Conservation (phyloP, 2,888 invertebrate genomes). For the Panopea generosa region DNA sequence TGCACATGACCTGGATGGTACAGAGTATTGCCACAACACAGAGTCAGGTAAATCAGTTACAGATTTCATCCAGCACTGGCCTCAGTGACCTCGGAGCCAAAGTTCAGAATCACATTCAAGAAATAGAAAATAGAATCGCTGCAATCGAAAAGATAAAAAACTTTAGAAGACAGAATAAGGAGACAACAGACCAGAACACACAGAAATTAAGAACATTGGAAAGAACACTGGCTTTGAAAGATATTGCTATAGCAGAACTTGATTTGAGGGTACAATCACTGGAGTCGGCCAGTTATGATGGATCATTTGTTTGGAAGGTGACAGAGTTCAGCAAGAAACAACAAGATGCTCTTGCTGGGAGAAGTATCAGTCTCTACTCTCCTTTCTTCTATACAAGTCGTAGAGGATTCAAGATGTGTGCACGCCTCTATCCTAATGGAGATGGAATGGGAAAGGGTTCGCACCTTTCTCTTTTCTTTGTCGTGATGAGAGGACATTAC, state of each 20-base stretch:
- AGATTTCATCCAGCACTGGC: no score
- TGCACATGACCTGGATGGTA: no score
- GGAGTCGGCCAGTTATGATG: slow-evolving; percentile 80
- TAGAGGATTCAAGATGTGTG: slow-evolving; percentile 83
- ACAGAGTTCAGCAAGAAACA: slow-evolving; percentile 76
- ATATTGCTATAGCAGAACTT: slow-evolving; percentile 71
- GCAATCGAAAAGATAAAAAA: slow-evolving; percentile 63
- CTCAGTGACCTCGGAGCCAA: no score
- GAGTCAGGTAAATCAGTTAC: no score
- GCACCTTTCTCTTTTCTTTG: slow-evolving; percentile 84
- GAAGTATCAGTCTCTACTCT: slow-evolving; percentile 80
- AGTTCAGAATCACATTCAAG: background rate
- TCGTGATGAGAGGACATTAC: slow-evolving; percentile 80
- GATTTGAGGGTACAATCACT: slow-evolving; percentile 73
- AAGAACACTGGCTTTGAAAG: slow-evolving; percentile 66
- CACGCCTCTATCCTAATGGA: slow-evolving; percentile 82
- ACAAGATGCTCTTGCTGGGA: slow-evolving; percentile 77
- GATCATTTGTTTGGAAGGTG: slow-evolving; percentile 83
- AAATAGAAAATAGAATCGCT: slow-evolving; percentile 16
- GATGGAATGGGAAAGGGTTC: slow-evolving; percentile 83
- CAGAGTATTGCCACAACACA: no score
- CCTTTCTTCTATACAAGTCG: slow-evolving; percentile 81
- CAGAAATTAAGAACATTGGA: slow-evolving; percentile 65
- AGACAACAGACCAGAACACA: slow-evolving; percentile 53
- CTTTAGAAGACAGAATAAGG: slow-evolving; percentile 41